Evolutionary conservation across 2,113 vertebrate genomes (phyloP).

Genomic region (Podocnemis expansa): DNA sequence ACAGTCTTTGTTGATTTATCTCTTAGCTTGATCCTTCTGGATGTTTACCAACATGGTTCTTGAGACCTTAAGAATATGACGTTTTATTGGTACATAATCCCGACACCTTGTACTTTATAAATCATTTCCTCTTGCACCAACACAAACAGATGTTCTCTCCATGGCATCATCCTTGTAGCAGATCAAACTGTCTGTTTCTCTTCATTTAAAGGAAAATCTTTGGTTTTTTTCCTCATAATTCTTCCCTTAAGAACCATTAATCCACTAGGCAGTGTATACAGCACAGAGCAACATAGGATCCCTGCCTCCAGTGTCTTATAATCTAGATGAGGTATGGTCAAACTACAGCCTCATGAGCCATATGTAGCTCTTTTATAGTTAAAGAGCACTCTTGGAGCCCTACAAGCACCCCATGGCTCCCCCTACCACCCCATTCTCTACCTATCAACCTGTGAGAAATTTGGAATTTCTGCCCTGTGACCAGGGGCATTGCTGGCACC

Average conservation of each 20-base stretch:
- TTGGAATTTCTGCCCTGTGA: too few relatives aligned
- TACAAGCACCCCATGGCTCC: too few relatives aligned
- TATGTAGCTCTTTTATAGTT: too few relatives aligned
- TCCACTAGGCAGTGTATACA: constrained; percentile 6
- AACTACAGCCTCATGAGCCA: too few relatives aligned
- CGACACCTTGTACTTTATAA: constrained; percentile 44
- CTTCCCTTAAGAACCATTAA: constrained; percentile 46
- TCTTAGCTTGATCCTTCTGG: constrained; percentile 33
- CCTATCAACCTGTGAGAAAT: too few relatives aligned
- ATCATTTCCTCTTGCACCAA: constrained; percentile 21
- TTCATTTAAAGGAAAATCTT: constrained; percentile 29
- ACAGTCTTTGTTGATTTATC: neutral
- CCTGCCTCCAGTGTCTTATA: constrained; percentile 2
- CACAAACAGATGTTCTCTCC: constrained; percentile 36
- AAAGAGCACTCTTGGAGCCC: too few relatives aligned
- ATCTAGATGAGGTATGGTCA: neutral
- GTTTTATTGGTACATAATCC: constrained; percentile 17
- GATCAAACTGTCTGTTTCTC: constrained; percentile 22
- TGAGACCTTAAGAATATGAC: neutral
- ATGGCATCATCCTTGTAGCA: neutral
- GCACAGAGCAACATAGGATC: constrained; percentile 7
- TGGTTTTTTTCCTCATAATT: constrained; percentile 10
- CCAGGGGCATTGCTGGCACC: too few relatives aligned
- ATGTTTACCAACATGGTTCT: constrained; percentile 35
- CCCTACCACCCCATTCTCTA: too few relatives aligned